phyloP scores from a whole-genome alignment of 2,888 invertebrate genomes.

The Scaptomyza parva region DNA sequence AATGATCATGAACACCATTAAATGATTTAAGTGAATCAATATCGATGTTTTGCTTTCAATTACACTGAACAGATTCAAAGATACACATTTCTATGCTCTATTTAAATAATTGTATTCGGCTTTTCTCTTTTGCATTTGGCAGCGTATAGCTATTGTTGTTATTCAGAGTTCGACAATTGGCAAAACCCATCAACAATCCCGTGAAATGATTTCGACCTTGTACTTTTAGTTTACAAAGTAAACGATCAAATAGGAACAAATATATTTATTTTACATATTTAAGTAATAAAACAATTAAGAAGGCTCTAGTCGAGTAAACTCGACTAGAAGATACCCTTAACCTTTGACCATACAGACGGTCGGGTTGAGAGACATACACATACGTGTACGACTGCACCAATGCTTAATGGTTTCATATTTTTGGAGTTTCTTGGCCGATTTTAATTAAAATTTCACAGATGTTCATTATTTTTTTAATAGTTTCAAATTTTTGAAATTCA shows the following conservation, averaged over 20 bases:
- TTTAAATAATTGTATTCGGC: conserved; percentile 16
- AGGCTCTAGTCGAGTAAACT: too few relatives aligned
- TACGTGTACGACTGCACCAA: too few relatives aligned
- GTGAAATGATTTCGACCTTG: conserved; percentile 36
- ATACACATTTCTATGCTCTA: conserved; percentile 45
- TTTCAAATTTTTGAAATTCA: too few relatives aligned
- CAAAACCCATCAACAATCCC: conserved; percentile 19
- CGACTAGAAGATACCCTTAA: too few relatives aligned
- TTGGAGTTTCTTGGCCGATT: too few relatives aligned
- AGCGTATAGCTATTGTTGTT: conserved; percentile 28
- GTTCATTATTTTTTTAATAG: too few relatives aligned
- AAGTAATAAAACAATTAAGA: too few relatives aligned
- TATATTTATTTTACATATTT: too few relatives aligned
- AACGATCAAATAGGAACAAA: background rate
- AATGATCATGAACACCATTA: conserved; percentile 35
- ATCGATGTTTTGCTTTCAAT: conserved; percentile 27
- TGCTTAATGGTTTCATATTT: too few relatives aligned
- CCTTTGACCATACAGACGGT: too few relatives aligned
- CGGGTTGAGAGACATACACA: too few relatives aligned
- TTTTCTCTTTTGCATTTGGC: conserved; percentile 23
- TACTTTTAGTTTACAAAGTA: conserved; percentile 37
- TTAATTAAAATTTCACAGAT: too few relatives aligned
- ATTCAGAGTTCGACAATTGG: conserved; percentile 43
- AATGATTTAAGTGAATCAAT: conserved; percentile 31
- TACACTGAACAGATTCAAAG: conserved; percentile 32